phyloP scores from a whole-genome alignment of 2,888 invertebrate genomes.

The Macaria liturata region DNA sequence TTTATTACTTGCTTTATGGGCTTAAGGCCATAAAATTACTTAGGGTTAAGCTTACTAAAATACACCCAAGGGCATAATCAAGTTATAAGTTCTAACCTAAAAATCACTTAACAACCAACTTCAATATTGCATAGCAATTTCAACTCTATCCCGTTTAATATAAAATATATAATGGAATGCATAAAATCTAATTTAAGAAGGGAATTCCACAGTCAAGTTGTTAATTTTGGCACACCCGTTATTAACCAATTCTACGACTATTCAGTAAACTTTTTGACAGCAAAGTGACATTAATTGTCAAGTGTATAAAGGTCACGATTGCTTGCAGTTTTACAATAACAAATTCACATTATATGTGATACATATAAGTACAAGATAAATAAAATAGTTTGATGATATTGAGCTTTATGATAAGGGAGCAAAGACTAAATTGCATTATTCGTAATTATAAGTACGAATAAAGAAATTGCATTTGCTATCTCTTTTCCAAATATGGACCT shows the following conservation, averaged over 20 bases:
- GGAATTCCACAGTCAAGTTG: constrained; percentile 20
- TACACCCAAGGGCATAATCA: constrained; percentile 21
- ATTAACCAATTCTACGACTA: constrained; percentile 18
- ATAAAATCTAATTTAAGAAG: constrained; percentile 5
- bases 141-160: constrained; percentile 4
- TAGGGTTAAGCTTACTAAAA: constrained; percentile 10
- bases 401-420: too few species aligned
- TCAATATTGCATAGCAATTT: constrained; percentile 3
- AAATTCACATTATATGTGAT: too few species aligned
- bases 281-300: constrained; percentile 8
- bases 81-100: constrained; percentile 5
- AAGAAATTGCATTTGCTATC: too few species aligned
- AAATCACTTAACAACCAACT: not conserved
- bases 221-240: constrained; percentile 35
- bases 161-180: constrained; percentile 8
- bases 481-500: too few species aligned
- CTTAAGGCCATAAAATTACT: not conserved
- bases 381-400: too few species aligned
- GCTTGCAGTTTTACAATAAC: too few species aligned
- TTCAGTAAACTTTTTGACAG: constrained; percentile 8
- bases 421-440: too few species aligned
- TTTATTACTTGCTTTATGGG: not conserved
- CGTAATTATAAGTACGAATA: too few species aligned
- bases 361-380: too few species aligned
- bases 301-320: too few species aligned